These are phyloP conservation scores for Simalia tracyae DNA, from an alignment of 2,797 vertebrate species.

Conservation along the genomic window DNA sequence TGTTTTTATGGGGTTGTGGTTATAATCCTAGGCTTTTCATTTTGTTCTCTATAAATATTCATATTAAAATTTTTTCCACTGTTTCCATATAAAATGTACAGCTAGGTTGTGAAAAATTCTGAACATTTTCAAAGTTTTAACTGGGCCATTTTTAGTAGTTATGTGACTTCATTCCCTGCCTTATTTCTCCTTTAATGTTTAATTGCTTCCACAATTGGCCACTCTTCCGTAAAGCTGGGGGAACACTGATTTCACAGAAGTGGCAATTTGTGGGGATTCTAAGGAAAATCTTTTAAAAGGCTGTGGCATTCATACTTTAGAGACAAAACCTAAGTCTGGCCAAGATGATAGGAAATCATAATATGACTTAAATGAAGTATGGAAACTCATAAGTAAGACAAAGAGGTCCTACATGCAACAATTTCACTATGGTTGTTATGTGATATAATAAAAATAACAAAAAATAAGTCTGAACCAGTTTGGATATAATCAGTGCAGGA, in stretches of 20 bases:
- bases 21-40: neutral
- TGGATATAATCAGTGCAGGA: neutral
- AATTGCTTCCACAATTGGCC: neutral
- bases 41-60: neutral
- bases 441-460: neutral
- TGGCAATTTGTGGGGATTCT: neutral
- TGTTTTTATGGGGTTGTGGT: neutral
- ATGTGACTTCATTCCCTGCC: neutral
- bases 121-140: neutral
- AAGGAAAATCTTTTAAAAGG: slow-evolving; percentile 5
- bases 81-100: neutral
- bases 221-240: neutral
- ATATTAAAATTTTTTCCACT: neutral
- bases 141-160: slow-evolving; percentile 1
- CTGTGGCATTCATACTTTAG: neutral
- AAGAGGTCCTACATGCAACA: neutral
- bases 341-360: neutral
- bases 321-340: neutral
- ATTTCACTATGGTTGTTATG: neutral
- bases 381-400: neutral
- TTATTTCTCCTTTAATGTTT: neutral
- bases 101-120: neutral
- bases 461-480: neutral
- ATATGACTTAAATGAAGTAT: neutral
- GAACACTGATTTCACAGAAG: neutral